Base-by-base conservation (phyloP, 2,113 vertebrate species). In the Cheilinus undulatus region DNA sequence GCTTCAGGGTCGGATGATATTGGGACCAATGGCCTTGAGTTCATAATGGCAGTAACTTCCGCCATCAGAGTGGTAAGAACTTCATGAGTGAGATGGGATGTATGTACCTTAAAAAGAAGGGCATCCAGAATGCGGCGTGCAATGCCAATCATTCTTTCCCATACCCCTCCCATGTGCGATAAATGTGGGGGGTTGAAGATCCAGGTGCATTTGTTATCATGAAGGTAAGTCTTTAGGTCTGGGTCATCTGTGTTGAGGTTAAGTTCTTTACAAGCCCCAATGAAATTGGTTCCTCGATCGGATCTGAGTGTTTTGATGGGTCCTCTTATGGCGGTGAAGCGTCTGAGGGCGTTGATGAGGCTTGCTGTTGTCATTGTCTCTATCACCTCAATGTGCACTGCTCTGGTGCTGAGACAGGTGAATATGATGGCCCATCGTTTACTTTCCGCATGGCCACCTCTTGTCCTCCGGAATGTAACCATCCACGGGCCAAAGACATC, bases 291-390 rank as follows among this genome's bases (percentile, higher is more conserved):
- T 0, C 69, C 69, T 3, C 23, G 14, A 14, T 51, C 46, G 2
- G 46, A 64, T 8, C 11, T 1, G 27, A 14, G 8, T 27, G 57
- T 24, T 60, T 59, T 28, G 32, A 12, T 27, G 13, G 68, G 45
- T 7, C 68, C 56, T 3, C 45, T 10, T 28, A 59, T 60, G 1
- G 68, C 22, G 5, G 27, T 4, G 32, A 61, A 60, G 4, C 68
- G 17, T n/a, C 68, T 40, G 0, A 61, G 19, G 1, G 45, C 26
- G 6, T 60, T 71, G 8, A 71, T 71, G 11, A 57, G 49, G 32
- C 30, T 42, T 4, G 56, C 28, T n/a, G n/a, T n/a, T n/a, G n/a
- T n/a, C 3, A 19, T 40, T n/a, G 51, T 30, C 24, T 51, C 49
- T 1, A 51, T 13, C 24, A 51, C 24, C 48, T 49, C 48, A 22